phyloP scores from a whole-genome alignment of 2,888 invertebrate species.

The Parnassius apollo region DNA sequence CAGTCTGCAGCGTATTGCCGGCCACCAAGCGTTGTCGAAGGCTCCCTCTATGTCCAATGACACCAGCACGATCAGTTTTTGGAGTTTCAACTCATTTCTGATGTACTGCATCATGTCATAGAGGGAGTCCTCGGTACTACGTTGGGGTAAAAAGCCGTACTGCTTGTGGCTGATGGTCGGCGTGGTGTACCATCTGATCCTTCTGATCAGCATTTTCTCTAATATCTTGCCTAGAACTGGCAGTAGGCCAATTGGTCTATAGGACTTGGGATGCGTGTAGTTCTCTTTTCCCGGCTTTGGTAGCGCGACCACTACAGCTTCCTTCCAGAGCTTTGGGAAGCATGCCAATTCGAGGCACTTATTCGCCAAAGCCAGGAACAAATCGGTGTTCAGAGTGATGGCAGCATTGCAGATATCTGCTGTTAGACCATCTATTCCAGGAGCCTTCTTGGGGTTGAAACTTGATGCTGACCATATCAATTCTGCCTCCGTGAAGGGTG shows the following conservation, averaged over 20 bases:
- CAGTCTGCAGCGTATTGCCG: too few relatives aligned
- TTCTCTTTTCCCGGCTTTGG: too few relatives aligned
- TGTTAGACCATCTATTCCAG: too few relatives aligned
- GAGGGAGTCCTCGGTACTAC: not conserved
- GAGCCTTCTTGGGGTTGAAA: too few relatives aligned
- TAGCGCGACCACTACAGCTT: too few relatives aligned
- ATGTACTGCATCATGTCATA: not conserved
- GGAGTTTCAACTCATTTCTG: not conserved
- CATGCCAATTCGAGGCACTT: not conserved
- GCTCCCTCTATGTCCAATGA: not conserved
- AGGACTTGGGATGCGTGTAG: not conserved
- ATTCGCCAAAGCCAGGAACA: not conserved
- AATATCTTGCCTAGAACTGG: slow-evolving; percentile 4
- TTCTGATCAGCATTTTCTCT: slow-evolving; percentile 3
- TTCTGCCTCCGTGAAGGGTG: too few relatives aligned
- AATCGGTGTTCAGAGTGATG: too few relatives aligned
- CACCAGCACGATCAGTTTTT: not conserved
- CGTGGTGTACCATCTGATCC: not conserved
- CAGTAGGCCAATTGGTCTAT: not conserved
- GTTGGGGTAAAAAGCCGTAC: not conserved
- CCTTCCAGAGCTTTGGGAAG: too few relatives aligned
- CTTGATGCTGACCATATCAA: too few relatives aligned
- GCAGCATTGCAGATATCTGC: too few relatives aligned
- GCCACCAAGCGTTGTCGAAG: too few relatives aligned
- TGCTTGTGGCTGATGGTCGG: not conserved